phyloP scores from a whole-genome alignment of 2,113 vertebrate genomes.

The Crotalus helleri region DNA sequence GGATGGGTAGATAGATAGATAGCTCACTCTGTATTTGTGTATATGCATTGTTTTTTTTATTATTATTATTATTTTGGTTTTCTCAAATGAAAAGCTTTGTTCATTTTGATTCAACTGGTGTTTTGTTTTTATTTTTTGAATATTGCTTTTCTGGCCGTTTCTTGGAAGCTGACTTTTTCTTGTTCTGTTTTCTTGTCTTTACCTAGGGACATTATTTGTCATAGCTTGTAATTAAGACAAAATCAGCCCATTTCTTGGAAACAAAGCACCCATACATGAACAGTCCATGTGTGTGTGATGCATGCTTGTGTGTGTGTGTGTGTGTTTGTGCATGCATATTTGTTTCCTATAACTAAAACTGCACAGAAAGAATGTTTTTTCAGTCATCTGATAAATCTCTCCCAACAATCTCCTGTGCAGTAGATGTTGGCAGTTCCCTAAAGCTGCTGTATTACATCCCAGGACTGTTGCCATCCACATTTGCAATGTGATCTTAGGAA shows the following conservation, averaged over 20 bases:
- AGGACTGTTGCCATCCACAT: neutral
- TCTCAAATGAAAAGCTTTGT: rapidly evolving
- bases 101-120: rapidly evolving
- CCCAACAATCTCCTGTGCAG: neutral
- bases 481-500: neutral
- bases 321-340: neutral
- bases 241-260: neutral
- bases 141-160: neutral
- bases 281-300: neutral
- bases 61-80: too few species aligned
- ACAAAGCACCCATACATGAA: neutral
- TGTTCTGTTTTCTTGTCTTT: neutral
- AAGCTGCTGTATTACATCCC: neutral
- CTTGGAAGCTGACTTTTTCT: neutral
- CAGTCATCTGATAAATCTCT: neutral
- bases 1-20: neutral
- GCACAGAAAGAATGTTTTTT: neutral
- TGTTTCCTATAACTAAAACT: neutral
- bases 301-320: neutral
- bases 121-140: neutral
- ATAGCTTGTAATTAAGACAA: neutral
- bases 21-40: neutral
- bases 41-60: too few species aligned
- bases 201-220: too few species aligned
- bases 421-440: neutral